Base-by-base conservation (phyloP, 2,113 vertebrate species). In the Dendropsophus ebraccatus region DNA sequence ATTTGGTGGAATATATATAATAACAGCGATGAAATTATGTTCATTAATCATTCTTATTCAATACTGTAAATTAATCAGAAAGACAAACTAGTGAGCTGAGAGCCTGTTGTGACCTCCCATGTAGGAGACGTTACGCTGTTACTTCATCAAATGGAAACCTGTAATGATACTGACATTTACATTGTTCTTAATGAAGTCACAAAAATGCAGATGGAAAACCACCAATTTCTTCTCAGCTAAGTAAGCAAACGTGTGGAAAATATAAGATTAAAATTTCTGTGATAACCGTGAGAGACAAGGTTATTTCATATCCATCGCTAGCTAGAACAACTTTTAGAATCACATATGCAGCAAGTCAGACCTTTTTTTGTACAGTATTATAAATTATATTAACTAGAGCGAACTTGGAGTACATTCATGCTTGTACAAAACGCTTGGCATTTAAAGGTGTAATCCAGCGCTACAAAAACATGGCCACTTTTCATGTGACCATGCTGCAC, bases 91-190 rank as follows among this genome's bases (percentile, higher is more conserved):
- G 25, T 16, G 1, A n/a, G 10, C 47, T 47, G 13, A 49, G 35
- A 47, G 14, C 50, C 28, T 78, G 25, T 17, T 23, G 8, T 56
- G 30, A 17, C 75, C 75, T 78, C 75, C 50, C 50, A 78, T 16
- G 52, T n/a, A 7, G 6, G 10, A 52, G 16, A 77, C 74, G 10
- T 73, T 73, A 41, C 70, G 52, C 3, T 1, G 23, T 28, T 75
- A 73, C 70, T 73, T 73, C 70, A 47, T 74, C 62, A 35, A 28
- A 25, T 49, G 72, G 75, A 77, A 77, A 77, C 13, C 74, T 77
- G 49, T 13, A 13, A 50, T 75, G 6, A 73, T 41, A 37, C 32
- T 72, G 23, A 50, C 72, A 49, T 75, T 75, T 30, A 49, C 25
- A 76, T 76, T 76, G n/a, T 73, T 72, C 69, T 41, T 19, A 49